Base-by-base conservation (phyloP, 2,888 invertebrate species). In the Baccha elongata region DNA sequence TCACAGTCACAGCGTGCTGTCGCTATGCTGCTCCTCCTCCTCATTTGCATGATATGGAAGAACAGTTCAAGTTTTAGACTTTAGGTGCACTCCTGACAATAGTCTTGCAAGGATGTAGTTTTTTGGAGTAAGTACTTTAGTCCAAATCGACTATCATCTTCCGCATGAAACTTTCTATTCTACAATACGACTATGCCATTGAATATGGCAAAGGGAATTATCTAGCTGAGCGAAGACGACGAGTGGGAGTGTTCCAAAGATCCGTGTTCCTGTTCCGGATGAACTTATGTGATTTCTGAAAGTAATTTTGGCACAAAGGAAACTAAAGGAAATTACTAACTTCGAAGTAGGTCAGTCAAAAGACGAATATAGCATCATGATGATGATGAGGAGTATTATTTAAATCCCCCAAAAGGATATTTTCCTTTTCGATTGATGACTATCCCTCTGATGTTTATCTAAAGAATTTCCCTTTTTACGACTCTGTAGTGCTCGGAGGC, bases 381-480 rank as follows among this genome's bases (percentile, higher is more conserved):
- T 13, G 17, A 52, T 2, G 17, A 32, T 32, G 35, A 21, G 53
- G 35, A 21, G 53, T 53, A 58, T n/a, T n/a, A n/a, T 40, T 58
- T 40, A 29, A 73, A 74, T 26, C 42, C 11, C 40, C 6, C 13
- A 3, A 58, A 58, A 68, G 46, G 50, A 74, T 60, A 60, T 69
- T n/a, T n/a, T 64, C 50, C 58, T 50, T 29, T 60, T 71, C 71
- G 67, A 81, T 81, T 81, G 81, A 81, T 76, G 81, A 52, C 40
- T 65, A 80, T 68, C 74, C 55, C 71, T 81, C 52, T 75, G 26
- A 52, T 81, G 71, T 81, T 76, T 71, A 81, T 81, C 81, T 81
- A 26, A 50, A 40, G 52, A 74, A 60, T 78, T 76, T 60, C 15
- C 60, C 40, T 58, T 62, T 76, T 72, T 72, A 83, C 65, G 83